Conservation (phyloP, 2,888 invertebrate species). For the Andrena fulva region DNA sequence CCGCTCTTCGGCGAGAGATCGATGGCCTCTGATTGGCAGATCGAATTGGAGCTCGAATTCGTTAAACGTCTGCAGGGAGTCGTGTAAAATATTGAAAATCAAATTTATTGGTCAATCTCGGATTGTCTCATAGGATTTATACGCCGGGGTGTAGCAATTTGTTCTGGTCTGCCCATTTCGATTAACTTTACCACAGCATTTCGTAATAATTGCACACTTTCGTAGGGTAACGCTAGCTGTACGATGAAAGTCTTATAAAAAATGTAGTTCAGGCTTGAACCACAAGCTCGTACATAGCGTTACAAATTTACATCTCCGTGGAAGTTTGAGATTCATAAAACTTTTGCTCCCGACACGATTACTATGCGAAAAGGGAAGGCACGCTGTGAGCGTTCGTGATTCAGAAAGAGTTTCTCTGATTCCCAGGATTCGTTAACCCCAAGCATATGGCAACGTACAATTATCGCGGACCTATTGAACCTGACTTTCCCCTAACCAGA, state of each 20-base stretch:
- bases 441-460: conserved; percentile 28
- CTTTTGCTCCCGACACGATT: background rate
- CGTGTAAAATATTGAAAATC: conserved; percentile 10
- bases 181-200: background rate
- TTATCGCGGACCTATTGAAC: conserved; percentile 50
- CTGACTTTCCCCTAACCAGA: conserved; percentile 42
- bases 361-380: conserved; percentile 12
- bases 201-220: background rate
- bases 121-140: conserved; percentile 2
- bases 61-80: background rate
- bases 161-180: background rate
- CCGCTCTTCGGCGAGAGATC: background rate
- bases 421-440: conserved; percentile 47
- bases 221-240: too few species aligned
- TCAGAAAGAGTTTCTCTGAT: conserved; percentile 49
- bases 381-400: conserved; percentile 29
- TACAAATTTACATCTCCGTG: background rate
- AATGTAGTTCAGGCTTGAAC: background rate
- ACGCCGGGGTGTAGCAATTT: background rate
- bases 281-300: too few species aligned
- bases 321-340: background rate
- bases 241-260: conserved; percentile 4
- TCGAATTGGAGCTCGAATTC: background rate
- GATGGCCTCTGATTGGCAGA: background rate
- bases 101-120: background rate